Conservation (phyloP, 2,113 vertebrate species). For the Percina caprodes region DNA sequence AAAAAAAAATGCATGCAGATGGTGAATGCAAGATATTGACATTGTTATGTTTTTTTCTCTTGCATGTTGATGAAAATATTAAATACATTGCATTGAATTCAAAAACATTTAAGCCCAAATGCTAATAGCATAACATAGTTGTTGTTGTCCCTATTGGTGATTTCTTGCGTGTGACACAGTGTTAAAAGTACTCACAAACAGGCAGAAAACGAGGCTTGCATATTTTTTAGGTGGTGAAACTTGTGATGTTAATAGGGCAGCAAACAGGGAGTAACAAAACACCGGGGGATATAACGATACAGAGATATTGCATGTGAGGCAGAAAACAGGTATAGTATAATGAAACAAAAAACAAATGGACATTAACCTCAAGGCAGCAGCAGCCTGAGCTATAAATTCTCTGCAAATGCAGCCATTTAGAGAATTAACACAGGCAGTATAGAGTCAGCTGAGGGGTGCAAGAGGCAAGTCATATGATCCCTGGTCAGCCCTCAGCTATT, state of each 20-base stretch:
- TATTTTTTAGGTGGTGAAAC: background rate
- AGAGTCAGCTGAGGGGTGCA: constrained; percentile 31
- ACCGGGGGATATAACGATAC: background rate
- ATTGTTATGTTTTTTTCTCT: background rate
- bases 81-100: background rate
- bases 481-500: constrained; percentile 69
- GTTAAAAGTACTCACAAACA: background rate
- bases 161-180: background rate
- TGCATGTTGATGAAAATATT: background rate
- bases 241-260: background rate
- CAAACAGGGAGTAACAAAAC: constrained; percentile 3
- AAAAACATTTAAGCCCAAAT: background rate
- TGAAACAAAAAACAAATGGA: background rate
- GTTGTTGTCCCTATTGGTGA: background rate
- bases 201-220: background rate
- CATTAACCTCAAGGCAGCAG: background rate
- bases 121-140: background rate
- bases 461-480: constrained; percentile 73
- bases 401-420: constrained; percentile 31
- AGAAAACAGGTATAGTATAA: background rate
- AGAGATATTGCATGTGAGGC: background rate
- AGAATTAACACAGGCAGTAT: constrained; percentile 34
- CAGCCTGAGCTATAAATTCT: background rate
- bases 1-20: background rate
- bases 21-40: background rate